These are phyloP conservation scores for Florisuga fusca DNA, from an alignment of 2,797 vertebrate genomes.

Conservation along the genomic window DNA sequence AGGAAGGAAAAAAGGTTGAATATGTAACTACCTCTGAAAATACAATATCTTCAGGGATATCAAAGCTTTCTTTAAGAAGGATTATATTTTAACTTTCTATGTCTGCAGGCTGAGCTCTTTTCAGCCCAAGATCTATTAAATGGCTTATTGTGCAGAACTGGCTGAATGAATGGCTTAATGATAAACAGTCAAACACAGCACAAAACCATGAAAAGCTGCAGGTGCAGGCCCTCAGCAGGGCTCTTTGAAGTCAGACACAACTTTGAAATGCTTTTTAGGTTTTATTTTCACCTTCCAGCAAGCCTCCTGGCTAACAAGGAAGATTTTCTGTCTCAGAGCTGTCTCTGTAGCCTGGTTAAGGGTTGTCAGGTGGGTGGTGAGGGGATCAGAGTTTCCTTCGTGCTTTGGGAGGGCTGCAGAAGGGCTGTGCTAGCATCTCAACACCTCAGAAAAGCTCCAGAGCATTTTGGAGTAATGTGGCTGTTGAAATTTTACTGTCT, in stretches of 20 bases:
- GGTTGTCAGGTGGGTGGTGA: not conserved
- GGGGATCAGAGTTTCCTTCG: not conserved
- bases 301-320: not conserved
- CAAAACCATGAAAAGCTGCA: not conserved
- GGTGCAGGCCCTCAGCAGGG: not conserved
- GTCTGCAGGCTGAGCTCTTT: not conserved
- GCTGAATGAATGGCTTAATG: not conserved
- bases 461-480: not conserved
- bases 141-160: not conserved
- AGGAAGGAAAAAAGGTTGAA: not conserved
- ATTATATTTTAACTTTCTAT: not conserved
- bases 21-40: not conserved
- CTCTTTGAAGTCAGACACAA: slow-evolving; percentile 18
- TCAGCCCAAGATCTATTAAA: not conserved
- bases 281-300: slow-evolving; percentile 30
- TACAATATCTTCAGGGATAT: not conserved
- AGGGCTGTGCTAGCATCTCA: not conserved
- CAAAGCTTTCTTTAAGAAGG: slow-evolving; percentile 12
- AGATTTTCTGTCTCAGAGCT: not conserved
- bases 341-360: not conserved
- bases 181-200: not conserved
- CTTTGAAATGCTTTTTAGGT: slow-evolving; percentile 11
- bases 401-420: not conserved
- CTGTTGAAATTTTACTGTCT: not conserved
- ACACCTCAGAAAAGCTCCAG: not conserved